Conservation (phyloP, 2,113 vertebrate species). For the Myrmecophaga tridactyla region DNA sequence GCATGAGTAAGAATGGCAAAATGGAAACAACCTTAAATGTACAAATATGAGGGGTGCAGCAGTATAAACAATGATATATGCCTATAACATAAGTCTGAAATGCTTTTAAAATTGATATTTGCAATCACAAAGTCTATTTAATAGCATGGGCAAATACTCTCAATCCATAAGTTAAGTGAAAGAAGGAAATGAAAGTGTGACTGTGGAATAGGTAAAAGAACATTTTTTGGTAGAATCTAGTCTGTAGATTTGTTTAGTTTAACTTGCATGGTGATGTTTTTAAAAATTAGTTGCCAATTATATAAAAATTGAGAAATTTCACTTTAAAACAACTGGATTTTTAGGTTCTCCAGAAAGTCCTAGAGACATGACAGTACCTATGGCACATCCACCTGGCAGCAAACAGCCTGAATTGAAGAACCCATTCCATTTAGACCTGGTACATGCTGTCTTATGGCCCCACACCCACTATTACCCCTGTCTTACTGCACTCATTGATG, state of each 20-base stretch:
- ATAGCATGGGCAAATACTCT: background rate
- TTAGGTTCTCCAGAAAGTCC: background rate
- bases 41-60: background rate
- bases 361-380: background rate
- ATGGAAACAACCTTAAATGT: background rate
- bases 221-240: background rate
- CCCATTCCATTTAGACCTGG: background rate
- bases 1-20: background rate
- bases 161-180: background rate
- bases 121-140: background rate
- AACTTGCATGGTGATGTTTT: background rate
- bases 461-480: no score
- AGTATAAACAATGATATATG: background rate
- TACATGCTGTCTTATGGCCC: background rate
- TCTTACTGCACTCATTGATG: background rate
- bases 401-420: no score
- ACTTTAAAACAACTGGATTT: background rate
- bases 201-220: background rate
- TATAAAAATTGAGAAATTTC: background rate
- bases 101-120: background rate
- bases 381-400: background rate
- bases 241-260: background rate
- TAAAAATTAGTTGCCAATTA: background rate
- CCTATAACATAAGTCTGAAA: background rate
- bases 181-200: background rate